A percentile compares a stretch with the other conserved stretches of the same genome.
Conservation (phyloP, 35 echinoderm and acorn worm species). For the Apostichopus parvimensis region DNA sequence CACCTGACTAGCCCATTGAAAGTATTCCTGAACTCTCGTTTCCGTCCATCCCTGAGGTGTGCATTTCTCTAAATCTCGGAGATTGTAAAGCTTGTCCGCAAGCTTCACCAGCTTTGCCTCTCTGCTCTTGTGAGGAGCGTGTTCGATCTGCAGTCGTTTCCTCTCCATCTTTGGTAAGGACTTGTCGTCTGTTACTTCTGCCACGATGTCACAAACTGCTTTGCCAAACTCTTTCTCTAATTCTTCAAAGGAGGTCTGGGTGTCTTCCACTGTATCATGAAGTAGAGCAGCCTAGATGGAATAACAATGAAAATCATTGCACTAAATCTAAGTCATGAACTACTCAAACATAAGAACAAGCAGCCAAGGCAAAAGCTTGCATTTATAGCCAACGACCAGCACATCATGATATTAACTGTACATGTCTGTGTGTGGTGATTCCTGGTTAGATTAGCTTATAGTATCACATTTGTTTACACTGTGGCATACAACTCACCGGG, state of each 20-base stretch:
- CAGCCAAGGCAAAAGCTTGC: no score
- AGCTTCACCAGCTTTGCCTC: constrained; percentile 97
- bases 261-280: constrained; percentile 98
- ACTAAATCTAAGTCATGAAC: no score
- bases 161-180: constrained; percentile 85
- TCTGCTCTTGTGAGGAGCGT: constrained; percentile 78
- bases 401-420: no score
- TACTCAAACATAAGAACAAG: not conserved
- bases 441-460: no score
- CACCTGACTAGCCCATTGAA: constrained; percentile 86
- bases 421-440: no score
- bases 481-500: no score
- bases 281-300: constrained; percentile 81
- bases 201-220: constrained; percentile 84
- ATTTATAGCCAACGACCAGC: no score
- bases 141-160: constrained; percentile 81
- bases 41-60: constrained; percentile 84
- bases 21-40: constrained; percentile 75
- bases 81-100: constrained; percentile 94
- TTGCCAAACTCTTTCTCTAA: constrained; percentile 89
- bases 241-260: constrained; percentile 92
- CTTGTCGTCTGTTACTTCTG: constrained; percentile 97
- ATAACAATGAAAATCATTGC: not conserved
- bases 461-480: no score
- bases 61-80: constrained; percentile 69